A percentile compares a stretch with the other conserved stretches of the same genome.
These are phyloP conservation scores for Pomatorhinus ruficollis DNA, from an alignment of 2,113 vertebrate species.

Conservation along the genomic window DNA sequence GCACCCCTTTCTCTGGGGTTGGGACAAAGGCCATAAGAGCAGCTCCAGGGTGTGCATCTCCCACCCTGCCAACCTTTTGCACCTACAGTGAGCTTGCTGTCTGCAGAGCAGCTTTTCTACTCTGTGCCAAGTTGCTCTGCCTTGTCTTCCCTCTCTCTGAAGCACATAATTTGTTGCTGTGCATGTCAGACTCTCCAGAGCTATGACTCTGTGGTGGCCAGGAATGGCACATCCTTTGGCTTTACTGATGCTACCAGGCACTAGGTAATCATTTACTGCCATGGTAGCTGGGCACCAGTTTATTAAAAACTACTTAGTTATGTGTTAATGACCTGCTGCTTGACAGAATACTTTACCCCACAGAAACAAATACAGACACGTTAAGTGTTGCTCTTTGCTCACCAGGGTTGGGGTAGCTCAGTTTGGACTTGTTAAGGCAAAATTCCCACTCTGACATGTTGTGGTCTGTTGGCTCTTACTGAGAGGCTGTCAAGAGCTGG, in stretches of 20 bases:
- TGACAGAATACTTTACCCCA: neutral
- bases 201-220: rapidly evolving
- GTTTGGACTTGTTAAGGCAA: conserved; percentile 9
- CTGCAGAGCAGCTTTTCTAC: neutral
- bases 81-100: rapidly evolving
- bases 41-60: neutral
- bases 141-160: neutral
- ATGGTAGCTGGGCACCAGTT: neutral
- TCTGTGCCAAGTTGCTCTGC: neutral
- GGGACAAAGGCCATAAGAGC: neutral
- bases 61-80: neutral
- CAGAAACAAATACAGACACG: neutral
- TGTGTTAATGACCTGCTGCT: neutral
- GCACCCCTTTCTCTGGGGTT: neutral
- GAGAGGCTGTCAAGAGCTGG: neutral
- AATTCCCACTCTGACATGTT: neutral
- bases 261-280: neutral
- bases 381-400: neutral
- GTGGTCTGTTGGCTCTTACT: neutral
- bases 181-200: neutral
- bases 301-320: neutral
- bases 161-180: rapidly evolving
- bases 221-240: neutral
- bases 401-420: neutral
- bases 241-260: neutral